A percentile compares a stretch with the other conserved stretches of the same genome.
These are phyloP conservation scores for Acrobasis suavella DNA, from an alignment of 2,888 invertebrate genomes.

Conservation along the genomic window DNA sequence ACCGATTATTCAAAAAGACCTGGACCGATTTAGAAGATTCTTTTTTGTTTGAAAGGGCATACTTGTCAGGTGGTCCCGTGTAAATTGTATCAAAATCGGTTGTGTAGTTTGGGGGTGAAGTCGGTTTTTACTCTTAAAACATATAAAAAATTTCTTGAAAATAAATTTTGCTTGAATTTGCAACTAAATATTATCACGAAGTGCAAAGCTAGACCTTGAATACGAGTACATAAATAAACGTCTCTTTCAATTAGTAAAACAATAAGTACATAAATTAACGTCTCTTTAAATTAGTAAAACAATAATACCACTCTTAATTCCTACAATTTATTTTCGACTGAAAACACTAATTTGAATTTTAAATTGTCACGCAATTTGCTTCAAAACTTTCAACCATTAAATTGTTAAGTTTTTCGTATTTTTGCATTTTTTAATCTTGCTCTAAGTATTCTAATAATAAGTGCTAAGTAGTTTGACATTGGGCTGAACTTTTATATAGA, in stretches of 20 bases:
- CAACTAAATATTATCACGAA: neutral
- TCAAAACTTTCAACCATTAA: neutral
- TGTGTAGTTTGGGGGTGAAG: too few relatives aligned
- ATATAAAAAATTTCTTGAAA: too few relatives aligned
- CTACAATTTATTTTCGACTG: neutral
- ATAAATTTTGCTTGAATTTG: neutral
- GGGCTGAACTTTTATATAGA: neutral
- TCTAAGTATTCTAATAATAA: neutral
- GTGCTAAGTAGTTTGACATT: constrained; percentile 17
- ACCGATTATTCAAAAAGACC: too few relatives aligned
- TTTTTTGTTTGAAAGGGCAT: too few relatives aligned
- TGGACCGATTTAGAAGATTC: too few relatives aligned
- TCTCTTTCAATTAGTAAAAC: neutral
- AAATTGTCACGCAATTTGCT: neutral
- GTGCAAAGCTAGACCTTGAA: neutral
- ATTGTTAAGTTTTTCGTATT: neutral
- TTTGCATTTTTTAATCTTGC: neutral
- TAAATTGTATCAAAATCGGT: too few relatives aligned
- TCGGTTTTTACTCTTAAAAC: too few relatives aligned
- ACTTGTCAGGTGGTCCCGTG: too few relatives aligned
- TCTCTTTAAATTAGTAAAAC: neutral
- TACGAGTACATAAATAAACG: neutral
- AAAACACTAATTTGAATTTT: neutral
- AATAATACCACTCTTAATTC: neutral
- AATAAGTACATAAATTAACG: neutral